Base-by-base conservation (phyloP, 1,140 invertebrate species). In the Eriosoma lanigerum region DNA sequence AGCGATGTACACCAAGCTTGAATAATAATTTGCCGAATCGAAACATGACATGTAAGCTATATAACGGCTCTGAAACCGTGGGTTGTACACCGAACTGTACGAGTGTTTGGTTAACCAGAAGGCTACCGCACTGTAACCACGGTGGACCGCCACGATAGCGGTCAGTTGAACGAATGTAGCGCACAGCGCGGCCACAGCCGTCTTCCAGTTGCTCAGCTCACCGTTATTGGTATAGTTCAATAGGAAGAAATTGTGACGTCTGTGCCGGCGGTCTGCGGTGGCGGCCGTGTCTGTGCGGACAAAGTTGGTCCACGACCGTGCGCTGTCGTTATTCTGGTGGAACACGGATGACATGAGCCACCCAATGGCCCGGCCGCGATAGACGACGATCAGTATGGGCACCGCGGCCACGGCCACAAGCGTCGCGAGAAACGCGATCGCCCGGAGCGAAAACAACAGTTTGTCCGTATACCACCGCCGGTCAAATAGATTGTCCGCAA, bases 41-140 rank as follows among this genome's bases (percentile, higher is more conserved):
- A 98, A 98, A 68, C 98, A 89, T 87, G 97, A 98, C 88, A 98
- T 98, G 86, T 98, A 98, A 84, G 98, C 95, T 0, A 96, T 98
- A 85, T 95, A 98, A 1, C 93, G 96, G 84, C 97, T 93, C 87
- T 98, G 96, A 86, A 96, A 98, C n/a, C 17, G n/a, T 9, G 75
- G 54, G 17, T 78, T 38, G 38, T 60, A 78, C 9, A 48, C 44
- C n/a, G 75, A 78, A 15, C 38, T 32, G 17, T 62, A 48, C 1
- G 32, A 60, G 38, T 60, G 26, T 38, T 46, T 78, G 38, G 75
- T 78, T 2, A 78, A 32, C 75, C 75, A 78, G 2, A 26, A 4
- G 21, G 75, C 75, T 32, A 78, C 75, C 17, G 38, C 38, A 13
- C 56, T 78, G 38, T 78, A 78, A 1, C 52, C 75, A 3, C 56